Evolutionary conservation across 2,888 invertebrate genomes (phyloP), one percentile per base, ranked within the genome.

Genomic region (Galerucella pusilla): DNA sequence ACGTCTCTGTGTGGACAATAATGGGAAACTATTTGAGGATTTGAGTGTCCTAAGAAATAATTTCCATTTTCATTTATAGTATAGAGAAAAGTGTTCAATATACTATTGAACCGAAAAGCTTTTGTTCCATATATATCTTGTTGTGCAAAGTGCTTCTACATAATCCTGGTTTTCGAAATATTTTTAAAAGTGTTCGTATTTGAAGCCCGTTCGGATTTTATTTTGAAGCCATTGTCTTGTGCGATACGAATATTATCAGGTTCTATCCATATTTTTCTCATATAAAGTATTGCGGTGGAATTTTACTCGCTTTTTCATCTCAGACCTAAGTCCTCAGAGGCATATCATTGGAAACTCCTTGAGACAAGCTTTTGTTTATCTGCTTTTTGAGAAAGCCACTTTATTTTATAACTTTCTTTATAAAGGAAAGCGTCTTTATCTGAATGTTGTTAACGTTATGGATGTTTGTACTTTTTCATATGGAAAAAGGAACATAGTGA

Each of bases 361-460:
- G 49, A 72, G 68, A 70, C 73, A 65, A 74, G 74, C 76, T 74
- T 77, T 77, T 74, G 76, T 77, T 77, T 77, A 77, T 77, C 72
- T 72, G 68, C 60, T 61, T 65, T 69, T 67, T 60, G 74, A 77
- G 73, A 77, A 72, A 72, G 64, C 71, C 74, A 77, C 72, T 74
- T 74, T 77, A 77, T 74, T 77, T 77, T 72, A 74, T 73, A 74
- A 71, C 72, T 74, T 74, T 61, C 65, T 61, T 25, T 75, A 75
- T 63, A 71, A 74, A 71, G 63, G 68, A 49, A 71, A 61, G 65
- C 71, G 67, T 75, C 63, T 71, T 66, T 67, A 68, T 70, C 71
- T 71, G 73, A 69, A 73, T 73, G 68, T 69, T 69, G 64, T 69
- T 64, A 73, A 73, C 68, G 61, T 61, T 68, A 69, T 28, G 61